Evolutionary conservation across 2,888 invertebrate genomes (phyloP).

Genomic region (Mesorhabditis belari): DNA sequence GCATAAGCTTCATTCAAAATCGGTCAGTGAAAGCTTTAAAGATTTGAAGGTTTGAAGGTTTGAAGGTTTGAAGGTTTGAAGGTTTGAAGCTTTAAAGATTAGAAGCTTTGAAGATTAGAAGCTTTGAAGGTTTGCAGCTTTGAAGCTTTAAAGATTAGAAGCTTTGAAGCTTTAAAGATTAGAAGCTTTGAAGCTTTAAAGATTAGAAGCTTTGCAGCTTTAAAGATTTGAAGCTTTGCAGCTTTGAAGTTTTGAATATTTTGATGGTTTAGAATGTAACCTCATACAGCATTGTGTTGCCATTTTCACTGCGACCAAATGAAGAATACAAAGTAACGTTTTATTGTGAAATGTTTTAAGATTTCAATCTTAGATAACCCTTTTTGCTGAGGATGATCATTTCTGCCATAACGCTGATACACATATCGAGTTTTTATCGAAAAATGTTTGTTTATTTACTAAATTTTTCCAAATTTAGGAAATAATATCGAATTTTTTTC

Average conservation of each 20-base stretch:
- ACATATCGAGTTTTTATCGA: conserved; percentile 14
- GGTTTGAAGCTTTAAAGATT: too few relatives aligned
- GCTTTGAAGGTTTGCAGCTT: neutral
- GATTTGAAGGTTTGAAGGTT: too few relatives aligned
- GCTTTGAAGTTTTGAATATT: too few relatives aligned
- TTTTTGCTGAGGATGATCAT: conserved; percentile 26
- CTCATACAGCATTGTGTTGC: conserved; percentile 6
- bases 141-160: too few relatives aligned
- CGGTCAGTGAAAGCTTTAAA: neutral
- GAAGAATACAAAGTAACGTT: conserved; percentile 14
- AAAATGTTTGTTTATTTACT: conserved; percentile 1
- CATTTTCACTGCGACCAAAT: conserved; percentile 3
- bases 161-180: too few relatives aligned
- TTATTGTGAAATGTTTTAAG: neutral
- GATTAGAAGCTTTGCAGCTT: neutral
- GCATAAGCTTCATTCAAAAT: neutral
- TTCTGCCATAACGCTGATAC: conserved; percentile 26
- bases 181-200: too few relatives aligned
- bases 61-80: too few relatives aligned
- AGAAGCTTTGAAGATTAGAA: too few relatives aligned
- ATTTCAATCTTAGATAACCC: neutral
- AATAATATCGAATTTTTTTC: neutral
- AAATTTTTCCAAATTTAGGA: neutral
- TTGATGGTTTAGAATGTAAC: conserved; percentile 1
- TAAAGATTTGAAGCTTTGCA: too few relatives aligned